These are phyloP conservation scores for Pristionchus arcanus DNA, from an alignment of 2,888 invertebrate genomes.

Conservation along the genomic window DNA sequence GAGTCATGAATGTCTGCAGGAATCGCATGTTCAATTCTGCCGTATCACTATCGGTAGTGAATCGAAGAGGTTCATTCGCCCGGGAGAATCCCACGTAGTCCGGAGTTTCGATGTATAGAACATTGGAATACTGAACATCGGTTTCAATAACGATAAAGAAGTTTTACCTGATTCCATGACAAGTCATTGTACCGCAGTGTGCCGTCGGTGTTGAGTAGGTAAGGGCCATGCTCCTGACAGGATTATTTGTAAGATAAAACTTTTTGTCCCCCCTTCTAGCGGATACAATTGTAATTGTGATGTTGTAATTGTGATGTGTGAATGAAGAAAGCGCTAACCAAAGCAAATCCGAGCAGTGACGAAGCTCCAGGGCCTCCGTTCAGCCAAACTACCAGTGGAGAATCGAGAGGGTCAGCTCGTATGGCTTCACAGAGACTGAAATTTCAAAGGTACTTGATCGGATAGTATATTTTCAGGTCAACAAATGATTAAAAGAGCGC, in stretches of 20 bases:
- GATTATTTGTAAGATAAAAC: no score
- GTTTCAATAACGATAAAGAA: not conserved
- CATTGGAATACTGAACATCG: not conserved
- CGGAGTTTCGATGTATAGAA: not conserved
- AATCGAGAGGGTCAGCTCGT: not conserved
- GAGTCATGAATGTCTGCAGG: not conserved
- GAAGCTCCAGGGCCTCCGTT: not conserved
- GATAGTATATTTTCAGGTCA: no score
- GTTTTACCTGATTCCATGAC: not conserved
- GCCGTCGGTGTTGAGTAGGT: not conserved
- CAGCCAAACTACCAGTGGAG: not conserved
- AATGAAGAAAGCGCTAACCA: not conserved
- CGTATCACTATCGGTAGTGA: no score
- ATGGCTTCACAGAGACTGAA: not conserved
- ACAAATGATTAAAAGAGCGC: no score
- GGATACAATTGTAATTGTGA: no score
- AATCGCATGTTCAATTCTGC: not conserved
- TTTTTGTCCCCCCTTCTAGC: no score
- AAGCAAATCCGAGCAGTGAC: not conserved
- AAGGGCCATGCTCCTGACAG: not conserved
- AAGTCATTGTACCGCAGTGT: not conserved
- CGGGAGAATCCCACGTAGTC: not conserved
- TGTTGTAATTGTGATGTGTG: no score
- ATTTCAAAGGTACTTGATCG: no score
- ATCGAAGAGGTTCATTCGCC: no score